A percentile compares a stretch with the other conserved stretches of the same genome.
Evolutionary conservation across 2,888 invertebrate genomes (phyloP).

Genomic region (Drosophila anomalipes): DNA sequence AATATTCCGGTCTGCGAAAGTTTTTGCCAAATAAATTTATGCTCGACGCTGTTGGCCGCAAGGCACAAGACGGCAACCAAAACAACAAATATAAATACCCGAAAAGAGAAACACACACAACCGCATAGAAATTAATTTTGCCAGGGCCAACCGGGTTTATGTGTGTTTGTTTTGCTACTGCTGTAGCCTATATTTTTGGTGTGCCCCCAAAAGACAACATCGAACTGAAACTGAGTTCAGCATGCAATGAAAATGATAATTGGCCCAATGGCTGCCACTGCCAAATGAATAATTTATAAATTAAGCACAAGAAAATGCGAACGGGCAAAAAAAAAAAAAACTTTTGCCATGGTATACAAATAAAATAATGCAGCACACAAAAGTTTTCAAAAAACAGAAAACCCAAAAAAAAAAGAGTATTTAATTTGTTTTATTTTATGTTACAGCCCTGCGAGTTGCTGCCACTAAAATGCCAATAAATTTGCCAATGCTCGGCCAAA

Average conservation of each 20-base stretch:
- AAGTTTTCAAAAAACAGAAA: slow-evolving; percentile 39
- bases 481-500: slow-evolving; percentile 58
- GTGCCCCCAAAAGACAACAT: slow-evolving; percentile 23
- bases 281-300: slow-evolving; percentile 83
- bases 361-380: slow-evolving; percentile 16
- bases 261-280: slow-evolving; percentile 69
- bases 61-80: slow-evolving; percentile 59
- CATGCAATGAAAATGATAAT: slow-evolving; percentile 80
- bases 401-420: slow-evolving; percentile 60
- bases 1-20: slow-evolving; percentile 81
- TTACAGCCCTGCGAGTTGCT: slow-evolving; percentile 40
- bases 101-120: slow-evolving; percentile 39
- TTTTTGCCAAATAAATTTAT: slow-evolving; percentile 82
- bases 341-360: neutral
- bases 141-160: slow-evolving; percentile 46
- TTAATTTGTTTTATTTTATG: slow-evolving; percentile 69
- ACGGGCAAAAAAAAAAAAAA: slow-evolving; percentile 7
- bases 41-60: slow-evolving; percentile 67
- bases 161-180: slow-evolving; percentile 33
- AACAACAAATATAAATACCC: slow-evolving; percentile 62
- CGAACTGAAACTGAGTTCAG: slow-evolving; percentile 27
- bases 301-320: slow-evolving; percentile 61
- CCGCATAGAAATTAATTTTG: slow-evolving; percentile 62
- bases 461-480: slow-evolving; percentile 81
- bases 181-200: slow-evolving; percentile 64